Evolutionary conservation across 2,888 invertebrate species (phyloP).

Genomic region (Kryphioiulus occultus): DNA sequence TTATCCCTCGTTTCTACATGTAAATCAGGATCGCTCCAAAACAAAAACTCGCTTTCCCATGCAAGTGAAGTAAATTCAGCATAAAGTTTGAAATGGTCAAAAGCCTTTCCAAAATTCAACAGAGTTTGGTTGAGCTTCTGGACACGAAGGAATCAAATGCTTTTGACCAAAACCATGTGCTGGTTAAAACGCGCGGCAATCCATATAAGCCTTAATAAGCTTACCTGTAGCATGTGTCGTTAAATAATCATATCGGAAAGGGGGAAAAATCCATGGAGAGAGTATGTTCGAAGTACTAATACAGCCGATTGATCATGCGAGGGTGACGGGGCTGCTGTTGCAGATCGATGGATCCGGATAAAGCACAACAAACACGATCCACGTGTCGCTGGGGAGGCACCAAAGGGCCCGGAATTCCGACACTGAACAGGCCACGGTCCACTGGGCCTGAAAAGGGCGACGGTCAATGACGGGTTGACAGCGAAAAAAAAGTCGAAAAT

Average conservation of each 20-base stretch:
- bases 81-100: too few species aligned
- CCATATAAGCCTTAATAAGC: not conserved
- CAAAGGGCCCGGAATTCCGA: not conserved
- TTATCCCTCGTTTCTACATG: too few species aligned
- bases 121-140: too few species aligned
- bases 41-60: too few species aligned
- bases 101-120: too few species aligned
- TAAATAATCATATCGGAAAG: not conserved
- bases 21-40: too few species aligned
- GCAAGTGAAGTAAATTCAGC: too few species aligned
- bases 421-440: not conserved
- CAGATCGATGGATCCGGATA: constrained; percentile 31
- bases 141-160: not conserved
- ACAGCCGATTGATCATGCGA: not conserved
- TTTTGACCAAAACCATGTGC: not conserved
- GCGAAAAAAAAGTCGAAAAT: not conserved
- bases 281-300: not conserved
- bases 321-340: not conserved
- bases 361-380: constrained; percentile 10
- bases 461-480: constrained; percentile 1
- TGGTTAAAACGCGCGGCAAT: not conserved
- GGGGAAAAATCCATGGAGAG: not conserved
- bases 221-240: constrained; percentile 10
- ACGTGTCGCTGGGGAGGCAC: not conserved
- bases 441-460: not conserved